Conservation (phyloP, 2,113 vertebrate species). For the Boleophthalmus pectinirostris region DNA sequence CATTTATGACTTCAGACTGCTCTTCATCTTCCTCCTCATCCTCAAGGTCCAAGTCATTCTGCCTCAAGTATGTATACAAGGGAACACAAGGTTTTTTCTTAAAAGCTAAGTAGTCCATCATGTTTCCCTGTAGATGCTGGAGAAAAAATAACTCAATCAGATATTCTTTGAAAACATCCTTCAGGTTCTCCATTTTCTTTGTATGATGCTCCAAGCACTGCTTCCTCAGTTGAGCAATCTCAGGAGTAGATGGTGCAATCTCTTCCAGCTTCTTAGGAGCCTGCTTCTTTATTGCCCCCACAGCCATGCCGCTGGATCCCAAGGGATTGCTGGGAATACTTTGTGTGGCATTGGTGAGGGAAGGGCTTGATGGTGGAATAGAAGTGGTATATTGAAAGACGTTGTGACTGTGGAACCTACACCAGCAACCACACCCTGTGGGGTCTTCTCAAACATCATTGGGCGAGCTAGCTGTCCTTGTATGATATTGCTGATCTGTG, state of each 20-base stretch:
- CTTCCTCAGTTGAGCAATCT: conserved; percentile 90
- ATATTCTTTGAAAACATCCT: conserved; percentile 91
- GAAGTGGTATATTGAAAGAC: conserved; percentile 84
- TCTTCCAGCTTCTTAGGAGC: conserved; percentile 88
- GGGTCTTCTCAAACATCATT: conserved; percentile 83
- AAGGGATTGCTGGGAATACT: conserved; percentile 83
- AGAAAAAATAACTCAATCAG: conserved; percentile 96
- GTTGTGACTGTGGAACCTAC: conserved; percentile 74
- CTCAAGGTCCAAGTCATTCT: conserved; percentile 95
- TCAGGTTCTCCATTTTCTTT: conserved; percentile 88
- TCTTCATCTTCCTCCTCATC: conserved; percentile 96
- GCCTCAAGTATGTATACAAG: conserved; percentile 90
- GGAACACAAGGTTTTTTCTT: conserved; percentile 94
- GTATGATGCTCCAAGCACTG: conserved; percentile 92
- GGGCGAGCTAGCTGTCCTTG: conserved; percentile 87
- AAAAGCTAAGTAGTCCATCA: conserved; percentile 98
- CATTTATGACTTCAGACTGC: conserved; percentile 94
- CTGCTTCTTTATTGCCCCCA: conserved; percentile 81
- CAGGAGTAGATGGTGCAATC: conserved; percentile 89
- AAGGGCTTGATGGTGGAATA: conserved; percentile 88
- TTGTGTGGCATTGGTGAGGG: conserved; percentile 80
- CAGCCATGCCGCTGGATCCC: conserved; percentile 65
- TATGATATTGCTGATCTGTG: conserved; percentile 92
- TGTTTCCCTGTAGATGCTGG: conserved; percentile 97
- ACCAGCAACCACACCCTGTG: conserved; percentile 79